phyloP scores from a whole-genome alignment of 2,797 vertebrate species.

The Poecilia wingei region DNA sequence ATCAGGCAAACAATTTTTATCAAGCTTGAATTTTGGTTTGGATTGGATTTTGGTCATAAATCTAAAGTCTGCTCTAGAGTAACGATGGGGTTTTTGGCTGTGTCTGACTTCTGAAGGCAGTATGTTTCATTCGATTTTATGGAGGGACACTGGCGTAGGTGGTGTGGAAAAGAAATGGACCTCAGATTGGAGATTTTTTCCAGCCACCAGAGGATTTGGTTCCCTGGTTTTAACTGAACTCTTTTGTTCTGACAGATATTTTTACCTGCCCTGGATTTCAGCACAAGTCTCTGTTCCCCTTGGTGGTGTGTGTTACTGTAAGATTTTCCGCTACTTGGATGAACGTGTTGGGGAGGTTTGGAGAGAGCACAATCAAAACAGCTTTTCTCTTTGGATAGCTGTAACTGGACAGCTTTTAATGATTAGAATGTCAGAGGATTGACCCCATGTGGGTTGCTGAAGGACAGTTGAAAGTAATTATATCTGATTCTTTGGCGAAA shows the following conservation, averaged over 20 bases:
- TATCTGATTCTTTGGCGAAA: constrained; percentile 53
- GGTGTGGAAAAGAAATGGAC: neutral
- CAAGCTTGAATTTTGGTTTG: too few species aligned
- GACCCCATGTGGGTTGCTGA: constrained; percentile 58
- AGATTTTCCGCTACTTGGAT: constrained; percentile 32
- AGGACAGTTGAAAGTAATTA: constrained; percentile 63
- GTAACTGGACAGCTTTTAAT: constrained; percentile 51
- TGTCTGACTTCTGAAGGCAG: neutral
- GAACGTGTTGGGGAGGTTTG: constrained; percentile 2
- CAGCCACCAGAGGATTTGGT: constrained; percentile 73
- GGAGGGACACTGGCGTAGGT: neutral
- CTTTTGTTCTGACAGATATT: neutral
- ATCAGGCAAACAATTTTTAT: too few species aligned
- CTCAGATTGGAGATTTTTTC: neutral
- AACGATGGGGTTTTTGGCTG: neutral
- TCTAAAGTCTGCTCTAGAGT: neutral
- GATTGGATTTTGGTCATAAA: too few species aligned
- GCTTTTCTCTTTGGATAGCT: constrained; percentile 44
- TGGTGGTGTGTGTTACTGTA: neutral
- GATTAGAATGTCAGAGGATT: constrained; percentile 57
- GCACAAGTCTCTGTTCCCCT: constrained; percentile 4
- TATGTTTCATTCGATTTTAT: neutral
- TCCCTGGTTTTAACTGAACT: constrained; percentile 18
- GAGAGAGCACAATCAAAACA: constrained; percentile 43
- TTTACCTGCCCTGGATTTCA: neutral